phyloP scores from a whole-genome alignment of 2,888 invertebrate species.

The Tipula helvola region DNA sequence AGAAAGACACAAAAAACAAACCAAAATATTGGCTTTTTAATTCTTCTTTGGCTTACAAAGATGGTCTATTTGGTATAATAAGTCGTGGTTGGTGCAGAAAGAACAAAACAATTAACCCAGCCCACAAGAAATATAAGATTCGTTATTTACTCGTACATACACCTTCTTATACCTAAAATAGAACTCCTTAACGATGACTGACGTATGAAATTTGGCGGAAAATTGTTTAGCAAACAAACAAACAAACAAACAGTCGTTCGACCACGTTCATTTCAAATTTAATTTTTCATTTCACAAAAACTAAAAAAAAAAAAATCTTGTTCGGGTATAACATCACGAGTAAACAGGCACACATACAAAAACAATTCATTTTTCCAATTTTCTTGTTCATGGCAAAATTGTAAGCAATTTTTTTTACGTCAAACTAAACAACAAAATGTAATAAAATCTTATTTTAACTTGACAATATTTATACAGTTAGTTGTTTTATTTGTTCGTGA shows the following conservation, averaged over 20 bases:
- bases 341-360: not conserved
- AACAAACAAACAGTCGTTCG: not conserved
- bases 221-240: not conserved
- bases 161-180: not conserved
- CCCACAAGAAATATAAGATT: not conserved
- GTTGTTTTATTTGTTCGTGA: not conserved
- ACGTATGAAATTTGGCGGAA: not conserved
- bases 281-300: not conserved
- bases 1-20: not conserved
- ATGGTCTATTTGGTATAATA: not conserved
- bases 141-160: not conserved
- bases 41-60: not conserved
- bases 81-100: not conserved
- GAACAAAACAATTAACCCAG: not conserved
- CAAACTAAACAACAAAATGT: not conserved
- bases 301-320: not conserved
- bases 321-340: not conserved
- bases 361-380: not conserved
- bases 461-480: not conserved
- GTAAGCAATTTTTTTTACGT: not conserved
- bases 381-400: not conserved
- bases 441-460: not conserved
- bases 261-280: not conserved
- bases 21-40: not conserved
- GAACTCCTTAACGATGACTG: not conserved